Percentiles rank a stretch among this genome's conserved stretches.
These are phyloP conservation scores for Crax fasciolata DNA, from an alignment of 2,797 vertebrate genomes.

Conservation along the genomic window DNA sequence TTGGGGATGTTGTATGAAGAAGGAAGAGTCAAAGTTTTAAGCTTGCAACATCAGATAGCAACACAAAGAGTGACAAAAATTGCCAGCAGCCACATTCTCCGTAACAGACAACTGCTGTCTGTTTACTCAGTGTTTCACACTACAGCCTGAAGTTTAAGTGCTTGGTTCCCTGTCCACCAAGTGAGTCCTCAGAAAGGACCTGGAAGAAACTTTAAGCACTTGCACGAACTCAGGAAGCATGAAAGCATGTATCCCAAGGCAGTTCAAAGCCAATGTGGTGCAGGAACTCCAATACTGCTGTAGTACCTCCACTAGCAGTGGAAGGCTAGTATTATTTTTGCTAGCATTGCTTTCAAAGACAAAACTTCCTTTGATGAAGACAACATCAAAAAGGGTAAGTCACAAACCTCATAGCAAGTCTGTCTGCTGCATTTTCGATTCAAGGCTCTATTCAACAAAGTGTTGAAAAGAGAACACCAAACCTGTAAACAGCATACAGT, in stretches of 20 bases:
- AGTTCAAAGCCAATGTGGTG: not conserved
- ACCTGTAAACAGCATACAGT: not conserved
- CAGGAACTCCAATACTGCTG: not conserved
- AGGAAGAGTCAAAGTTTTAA: not conserved
- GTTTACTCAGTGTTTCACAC: rapidly evolving
- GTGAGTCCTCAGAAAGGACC: not conserved
- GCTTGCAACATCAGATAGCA: not conserved
- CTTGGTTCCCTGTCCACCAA: not conserved
- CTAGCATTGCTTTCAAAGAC: not conserved
- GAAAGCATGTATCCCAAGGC: not conserved
- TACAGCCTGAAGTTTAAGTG: not conserved
- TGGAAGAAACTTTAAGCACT: not conserved
- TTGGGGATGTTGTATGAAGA: not conserved
- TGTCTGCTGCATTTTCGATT: not conserved
- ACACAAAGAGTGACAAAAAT: not conserved
- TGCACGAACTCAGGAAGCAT: not conserved
- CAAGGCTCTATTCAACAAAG: not conserved
- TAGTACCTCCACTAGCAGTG: not conserved
- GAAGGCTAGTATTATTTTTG: not conserved
- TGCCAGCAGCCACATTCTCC: not conserved
- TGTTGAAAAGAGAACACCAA: not conserved
- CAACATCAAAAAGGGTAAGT: rapidly evolving
- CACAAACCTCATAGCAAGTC: not conserved
- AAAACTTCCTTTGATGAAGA: not conserved
- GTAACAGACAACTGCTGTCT: not conserved